Evolutionary conservation across 1,140 invertebrate species (phyloP), one percentile per base, ranked within the genome.

Genomic region (Trichomalopsis sarcophagae): DNA sequence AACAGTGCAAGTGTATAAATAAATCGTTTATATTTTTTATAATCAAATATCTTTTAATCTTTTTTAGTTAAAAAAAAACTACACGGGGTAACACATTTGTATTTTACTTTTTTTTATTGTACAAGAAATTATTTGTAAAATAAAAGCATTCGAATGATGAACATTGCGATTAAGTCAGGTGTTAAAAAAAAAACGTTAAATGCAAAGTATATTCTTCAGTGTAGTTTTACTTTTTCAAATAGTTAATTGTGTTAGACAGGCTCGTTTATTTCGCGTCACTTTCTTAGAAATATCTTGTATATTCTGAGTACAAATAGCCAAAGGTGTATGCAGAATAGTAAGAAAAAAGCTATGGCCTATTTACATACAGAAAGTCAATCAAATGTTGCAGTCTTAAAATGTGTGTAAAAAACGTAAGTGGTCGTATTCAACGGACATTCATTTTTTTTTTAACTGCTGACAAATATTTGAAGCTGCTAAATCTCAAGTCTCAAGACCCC

Each of bases 1-100:
- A 62, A n/a, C 21, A 62, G 55, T 62, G 6, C 21, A 21, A 62
- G 23, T 71, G 36, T 44, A 11, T 36, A 75, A 75, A 75, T 75
- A 75, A 75, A 75, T 75, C 11, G 17, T 75, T 21, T 75, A 36
- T 75, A 75, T 75, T 75, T 75, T 74, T 75, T 36, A 17, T 71
- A 30, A 71, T 33, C 3, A 30, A 71, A 6, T 40, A 21, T 75
- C 17, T 62, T n/a, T 14, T 55, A 10, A 62, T 62, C 4, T 62
- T 62, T 62, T 62, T n/a, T 62, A 62, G 6, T 44, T 62, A n/a
- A 62, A n/a, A 62, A 62, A 62, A 62, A 17, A 27, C 27, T 21
- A 6, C 55, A 62, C 17, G 55, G 47, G 55, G 17, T 7, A 21
- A 62, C n/a, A 62, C 0, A n/a, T 62, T 62, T 62, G 21, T 62